phyloP scores from a whole-genome alignment of 1,140 invertebrate genomes.

The Drosophila santomea region DNA sequence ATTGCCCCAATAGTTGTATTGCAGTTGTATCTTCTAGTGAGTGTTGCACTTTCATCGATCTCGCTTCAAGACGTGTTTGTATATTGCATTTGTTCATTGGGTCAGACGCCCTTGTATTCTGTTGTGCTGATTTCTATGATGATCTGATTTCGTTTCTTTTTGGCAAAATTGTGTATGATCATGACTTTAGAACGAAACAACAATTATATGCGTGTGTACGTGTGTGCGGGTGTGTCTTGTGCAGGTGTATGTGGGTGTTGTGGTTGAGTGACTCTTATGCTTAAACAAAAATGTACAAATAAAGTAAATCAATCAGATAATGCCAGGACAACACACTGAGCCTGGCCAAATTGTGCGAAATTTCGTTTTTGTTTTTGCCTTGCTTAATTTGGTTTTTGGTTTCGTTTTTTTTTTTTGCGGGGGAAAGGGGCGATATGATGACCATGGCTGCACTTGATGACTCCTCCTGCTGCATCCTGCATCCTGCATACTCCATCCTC shows the following conservation, averaged over 20 bases:
- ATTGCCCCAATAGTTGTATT: constrained; percentile 20
- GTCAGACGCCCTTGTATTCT: constrained; percentile 8
- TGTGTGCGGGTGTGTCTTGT: not conserved
- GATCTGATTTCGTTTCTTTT: constrained; percentile 16
- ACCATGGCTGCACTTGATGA: constrained; percentile 16
- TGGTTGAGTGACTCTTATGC: constrained; percentile 28
- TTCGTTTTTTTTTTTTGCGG: not conserved
- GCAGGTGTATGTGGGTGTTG: constrained; percentile 1
- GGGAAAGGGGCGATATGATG: constrained; percentile 24
- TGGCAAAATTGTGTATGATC: constrained; percentile 34
- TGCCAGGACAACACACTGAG: constrained; percentile 14
- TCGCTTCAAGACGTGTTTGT: constrained; percentile 26
- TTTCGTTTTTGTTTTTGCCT: constrained; percentile 8
- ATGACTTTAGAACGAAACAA: constrained; percentile 54
- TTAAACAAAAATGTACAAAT: constrained; percentile 56
- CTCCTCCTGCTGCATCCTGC: not conserved
- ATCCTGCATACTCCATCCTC: not conserved
- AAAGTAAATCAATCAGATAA: constrained; percentile 47
- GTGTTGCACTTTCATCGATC: constrained; percentile 36
- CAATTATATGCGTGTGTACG: constrained; percentile 35
- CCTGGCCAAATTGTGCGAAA: constrained; percentile 48
- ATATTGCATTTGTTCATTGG: constrained; percentile 38
- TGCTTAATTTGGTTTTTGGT: constrained; percentile 31
- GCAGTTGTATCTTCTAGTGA: not conserved
- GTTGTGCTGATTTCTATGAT: not conserved